Base-by-base conservation (phyloP, 1,140 invertebrate genomes). In the Phenacoccus solenopsis region DNA sequence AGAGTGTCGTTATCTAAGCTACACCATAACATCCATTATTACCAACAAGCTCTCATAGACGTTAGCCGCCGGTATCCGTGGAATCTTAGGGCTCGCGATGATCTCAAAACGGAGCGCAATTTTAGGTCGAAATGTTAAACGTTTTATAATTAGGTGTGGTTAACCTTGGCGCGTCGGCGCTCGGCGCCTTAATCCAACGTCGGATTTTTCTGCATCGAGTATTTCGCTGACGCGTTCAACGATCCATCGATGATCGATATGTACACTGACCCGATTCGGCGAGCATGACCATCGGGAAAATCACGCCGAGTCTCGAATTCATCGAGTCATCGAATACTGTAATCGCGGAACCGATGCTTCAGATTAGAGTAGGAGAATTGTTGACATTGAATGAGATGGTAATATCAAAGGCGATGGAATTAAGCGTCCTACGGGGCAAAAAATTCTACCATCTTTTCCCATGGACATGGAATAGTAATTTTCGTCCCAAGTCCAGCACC, bases 101-200 rank as follows among this genome's bases (percentile, higher is more conserved):
- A n/a, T n/a, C n/a, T n/a, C n/a, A n/a, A n/a, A n/a, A n/a, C n/a
- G n/a, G n/a, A n/a, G n/a, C n/a, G 4, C 20, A 49, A 49, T 16
- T 49, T 49, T 49, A n/a, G 38, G 38, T 49, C 38, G 38, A 49
- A 49, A 49, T 49, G 38, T 49, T 49, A 49, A 49, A 49, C 38
- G 38, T 49, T 49, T 16, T 16, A 49, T 49, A 49, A 49, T 49
- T 49, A 49, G 3, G 3, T 49, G 2, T 49, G 12, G 38, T 49
- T 49, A 49, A 49, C 38, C 38, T 49, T n/a, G n/a, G 38, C 38
- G 38, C 20, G 16, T 49, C 13, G 20, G 13, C 5, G 13, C 38
- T 9, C 20, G 5, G 38, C 38, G 38, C 2, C 38, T 49, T 49
- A n/a, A n/a, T n/a, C n/a, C n/a, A n/a, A n/a, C n/a, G n/a, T n/a